Percentiles rank a stretch among this genome's conserved stretches.
These are phyloP conservation scores for Hipposideros armiger DNA, from an alignment of 2,113 vertebrate species.

Conservation along the genomic window DNA sequence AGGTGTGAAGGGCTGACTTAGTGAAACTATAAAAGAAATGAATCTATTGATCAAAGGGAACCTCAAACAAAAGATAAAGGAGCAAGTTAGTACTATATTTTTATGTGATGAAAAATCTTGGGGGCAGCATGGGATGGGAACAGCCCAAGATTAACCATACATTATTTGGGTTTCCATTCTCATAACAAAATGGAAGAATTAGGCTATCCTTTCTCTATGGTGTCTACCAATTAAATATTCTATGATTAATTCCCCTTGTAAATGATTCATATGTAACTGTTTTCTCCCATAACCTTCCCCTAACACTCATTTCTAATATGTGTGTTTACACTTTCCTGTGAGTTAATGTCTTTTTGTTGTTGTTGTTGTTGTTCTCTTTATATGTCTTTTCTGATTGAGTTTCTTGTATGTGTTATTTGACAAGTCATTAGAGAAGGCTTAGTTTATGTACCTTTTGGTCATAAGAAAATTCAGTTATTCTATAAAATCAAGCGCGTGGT, in stretches of 20 bases:
- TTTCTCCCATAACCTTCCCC: background rate
- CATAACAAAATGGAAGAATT: background rate
- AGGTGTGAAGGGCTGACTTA: background rate
- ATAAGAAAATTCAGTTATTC: background rate
- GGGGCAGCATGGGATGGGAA: background rate
- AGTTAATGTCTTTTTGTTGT: background rate
- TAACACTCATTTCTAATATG: background rate
- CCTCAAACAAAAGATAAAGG: background rate
- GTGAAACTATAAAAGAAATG: background rate
- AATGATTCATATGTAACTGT: background rate
- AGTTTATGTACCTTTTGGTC: background rate
- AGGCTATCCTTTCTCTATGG: background rate
- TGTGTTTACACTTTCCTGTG: background rate
- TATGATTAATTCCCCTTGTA: background rate
- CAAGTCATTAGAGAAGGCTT: slow-evolving; percentile 34
- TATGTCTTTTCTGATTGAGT: background rate
- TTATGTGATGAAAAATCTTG: slow-evolving; percentile 2
- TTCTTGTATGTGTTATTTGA: background rate
- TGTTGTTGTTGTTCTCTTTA: background rate
- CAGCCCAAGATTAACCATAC: background rate
- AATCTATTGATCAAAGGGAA: background rate
- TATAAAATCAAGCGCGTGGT: background rate
- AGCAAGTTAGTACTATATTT: background rate
- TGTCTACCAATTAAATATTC: background rate
- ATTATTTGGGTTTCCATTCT: background rate